Percentiles rank a stretch among this genome's conserved stretches.
These are phyloP conservation scores for Stomorhina lunata DNA, from an alignment of 2,888 invertebrate genomes.

Conservation along the genomic window DNA sequence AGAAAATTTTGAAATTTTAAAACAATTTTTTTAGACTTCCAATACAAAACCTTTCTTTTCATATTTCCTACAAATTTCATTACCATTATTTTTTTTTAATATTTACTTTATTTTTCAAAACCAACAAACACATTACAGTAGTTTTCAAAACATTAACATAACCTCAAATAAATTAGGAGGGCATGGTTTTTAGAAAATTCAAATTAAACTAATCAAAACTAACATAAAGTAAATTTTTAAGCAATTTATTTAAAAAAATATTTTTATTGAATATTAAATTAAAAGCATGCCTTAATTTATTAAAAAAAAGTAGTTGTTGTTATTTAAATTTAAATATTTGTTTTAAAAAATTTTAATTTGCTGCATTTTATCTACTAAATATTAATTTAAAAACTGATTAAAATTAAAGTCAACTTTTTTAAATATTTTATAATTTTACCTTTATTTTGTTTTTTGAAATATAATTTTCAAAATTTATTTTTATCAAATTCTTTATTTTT, in stretches of 20 bases:
- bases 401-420: background rate
- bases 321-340: constrained; percentile 36
- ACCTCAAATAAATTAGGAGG: constrained; percentile 66
- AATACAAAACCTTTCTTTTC: no score
- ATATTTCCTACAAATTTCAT: background rate
- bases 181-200: constrained; percentile 67
- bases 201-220: constrained; percentile 20
- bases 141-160: constrained; percentile 25
- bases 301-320: constrained; percentile 26
- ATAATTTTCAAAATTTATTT: constrained; percentile 43
- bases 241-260: background rate
- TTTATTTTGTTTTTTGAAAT: constrained; percentile 4
- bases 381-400: constrained; percentile 12
- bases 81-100: background rate
- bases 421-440: constrained; percentile 9
- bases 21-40: background rate
- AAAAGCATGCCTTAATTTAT: constrained; percentile 34
- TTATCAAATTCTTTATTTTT: constrained; percentile 27
- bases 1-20: no score
- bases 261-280: background rate
- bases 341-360: constrained; percentile 45
- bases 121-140: constrained; percentile 15
- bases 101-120: constrained; percentile 8
- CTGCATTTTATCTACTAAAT: constrained; percentile 51
- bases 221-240: background rate